Evolutionary conservation across 2,888 invertebrate species (phyloP).

Genomic region (Diplolepis rosae): DNA sequence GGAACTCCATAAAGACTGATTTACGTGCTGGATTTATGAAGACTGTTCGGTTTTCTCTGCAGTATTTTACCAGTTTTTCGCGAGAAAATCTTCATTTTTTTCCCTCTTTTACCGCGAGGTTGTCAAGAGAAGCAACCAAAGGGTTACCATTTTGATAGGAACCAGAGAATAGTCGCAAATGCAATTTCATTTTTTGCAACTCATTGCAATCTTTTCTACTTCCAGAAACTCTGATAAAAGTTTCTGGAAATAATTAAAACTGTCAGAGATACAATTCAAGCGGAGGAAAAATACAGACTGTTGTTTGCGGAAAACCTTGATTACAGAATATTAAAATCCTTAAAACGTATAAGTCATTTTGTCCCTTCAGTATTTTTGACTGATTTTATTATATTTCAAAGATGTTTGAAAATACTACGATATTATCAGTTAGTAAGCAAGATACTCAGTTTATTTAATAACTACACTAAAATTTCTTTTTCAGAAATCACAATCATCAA

Average conservation of each 20-base stretch:
- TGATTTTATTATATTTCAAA: too few relatives aligned
- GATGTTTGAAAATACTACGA: too few relatives aligned
- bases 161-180: not conserved
- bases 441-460: too few relatives aligned
- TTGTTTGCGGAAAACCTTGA: too few relatives aligned
- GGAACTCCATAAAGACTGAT: constrained; percentile 69
- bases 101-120: constrained; percentile 20
- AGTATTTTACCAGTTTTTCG: constrained; percentile 61
- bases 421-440: too few relatives aligned
- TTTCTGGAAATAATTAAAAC: not conserved
- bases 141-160: constrained; percentile 16
- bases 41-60: constrained; percentile 68
- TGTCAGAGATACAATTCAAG: too few relatives aligned
- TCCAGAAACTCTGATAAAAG: not conserved
- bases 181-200: not conserved
- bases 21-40: constrained; percentile 71
- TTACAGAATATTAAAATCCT: too few relatives aligned
- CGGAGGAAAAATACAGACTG: too few relatives aligned
- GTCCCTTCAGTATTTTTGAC: too few relatives aligned
- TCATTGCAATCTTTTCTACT: not conserved
- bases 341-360: too few relatives aligned
- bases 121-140: constrained; percentile 27
- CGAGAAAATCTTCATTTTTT: constrained; percentile 49
- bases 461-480: too few relatives aligned
- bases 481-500: too few relatives aligned